Percentiles rank a stretch among this genome's conserved stretches.
These are phyloP conservation scores for Trachymyrmex cornetzi DNA, from an alignment of 1,140 invertebrate genomes.

Conservation along the genomic window DNA sequence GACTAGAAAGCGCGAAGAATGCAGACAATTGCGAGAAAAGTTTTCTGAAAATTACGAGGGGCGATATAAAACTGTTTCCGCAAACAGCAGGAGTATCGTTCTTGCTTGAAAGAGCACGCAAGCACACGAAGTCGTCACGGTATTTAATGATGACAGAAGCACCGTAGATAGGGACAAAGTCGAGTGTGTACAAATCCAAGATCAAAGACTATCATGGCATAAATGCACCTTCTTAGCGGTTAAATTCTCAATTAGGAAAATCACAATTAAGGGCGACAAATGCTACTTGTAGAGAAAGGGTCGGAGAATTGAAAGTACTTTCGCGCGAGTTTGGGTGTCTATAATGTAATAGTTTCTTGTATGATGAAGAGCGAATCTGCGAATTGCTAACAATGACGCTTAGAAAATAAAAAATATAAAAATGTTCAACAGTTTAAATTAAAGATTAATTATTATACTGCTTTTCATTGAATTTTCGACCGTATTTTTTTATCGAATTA, in stretches of 20 bases:
- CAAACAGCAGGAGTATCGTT: neutral
- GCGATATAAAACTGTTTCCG: slow-evolving; percentile 37
- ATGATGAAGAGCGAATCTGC: neutral
- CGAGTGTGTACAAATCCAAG: slow-evolving; percentile 22
- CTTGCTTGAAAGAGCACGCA: neutral
- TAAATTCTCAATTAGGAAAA: slow-evolving; percentile 75
- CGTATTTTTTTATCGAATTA: neutral
- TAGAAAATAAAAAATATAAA: neutral
- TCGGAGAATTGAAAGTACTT: neutral
- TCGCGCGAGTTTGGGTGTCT: neutral
- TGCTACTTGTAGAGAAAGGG: neutral
- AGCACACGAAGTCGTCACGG: slow-evolving; percentile 18
- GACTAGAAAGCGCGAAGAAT: neutral
- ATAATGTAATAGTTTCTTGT: slow-evolving; percentile 29
- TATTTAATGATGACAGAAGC: slow-evolving; percentile 5
- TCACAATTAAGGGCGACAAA: slow-evolving; percentile 68
- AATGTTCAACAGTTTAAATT: neutral
- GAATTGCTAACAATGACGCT: neutral
- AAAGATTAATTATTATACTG: neutral
- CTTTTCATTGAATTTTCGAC: neutral
- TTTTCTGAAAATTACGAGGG: neutral
- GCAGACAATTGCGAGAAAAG: slow-evolving; percentile 7
- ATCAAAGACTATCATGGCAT: slow-evolving; percentile 67
- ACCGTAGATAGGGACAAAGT: neutral
- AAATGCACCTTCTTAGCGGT: slow-evolving; percentile 31